A percentile compares a stretch with the other conserved stretches of the same genome.
phyloP scores from a whole-genome alignment of 2,113 vertebrate species.

The Dipodomys merriami region DNA sequence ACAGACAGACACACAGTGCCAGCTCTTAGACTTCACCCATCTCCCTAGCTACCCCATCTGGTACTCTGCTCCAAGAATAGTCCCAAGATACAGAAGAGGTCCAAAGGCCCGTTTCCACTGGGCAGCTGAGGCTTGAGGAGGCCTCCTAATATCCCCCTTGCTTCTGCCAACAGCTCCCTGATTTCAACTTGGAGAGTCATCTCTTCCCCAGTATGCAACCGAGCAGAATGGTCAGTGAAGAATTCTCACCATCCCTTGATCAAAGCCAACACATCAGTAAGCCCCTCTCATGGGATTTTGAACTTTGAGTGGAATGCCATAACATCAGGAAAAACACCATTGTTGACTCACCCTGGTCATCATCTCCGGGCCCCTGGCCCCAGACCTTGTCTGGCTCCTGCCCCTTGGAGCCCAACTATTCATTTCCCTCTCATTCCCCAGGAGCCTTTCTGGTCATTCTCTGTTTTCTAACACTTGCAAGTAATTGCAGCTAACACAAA shows the following conservation, averaged over 20 bases:
- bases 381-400: not conserved
- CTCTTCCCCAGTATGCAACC: not conserved
- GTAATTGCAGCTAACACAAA: not conserved
- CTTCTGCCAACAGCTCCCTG: not conserved
- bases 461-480: not conserved
- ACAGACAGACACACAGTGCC: rapidly evolving
- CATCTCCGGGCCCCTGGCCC: not conserved
- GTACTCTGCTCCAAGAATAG: not conserved
- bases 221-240: not conserved
- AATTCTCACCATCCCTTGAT: not conserved
- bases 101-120: not conserved
- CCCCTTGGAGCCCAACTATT: not conserved
- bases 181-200: not conserved
- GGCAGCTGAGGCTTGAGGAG: not conserved
- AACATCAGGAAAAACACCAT: not conserved
- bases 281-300: not conserved
- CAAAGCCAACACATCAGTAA: not conserved
- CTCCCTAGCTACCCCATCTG: not conserved
- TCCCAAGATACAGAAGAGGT: not conserved
- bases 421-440: not conserved
- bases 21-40: not conserved
- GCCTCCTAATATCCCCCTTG: not conserved
- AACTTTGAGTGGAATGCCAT: not conserved
- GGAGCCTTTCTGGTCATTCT: not conserved
- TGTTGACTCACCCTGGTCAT: not conserved